These are phyloP conservation scores for Cariama cristata DNA, from an alignment of 2,113 vertebrate species.

Conservation along the genomic window DNA sequence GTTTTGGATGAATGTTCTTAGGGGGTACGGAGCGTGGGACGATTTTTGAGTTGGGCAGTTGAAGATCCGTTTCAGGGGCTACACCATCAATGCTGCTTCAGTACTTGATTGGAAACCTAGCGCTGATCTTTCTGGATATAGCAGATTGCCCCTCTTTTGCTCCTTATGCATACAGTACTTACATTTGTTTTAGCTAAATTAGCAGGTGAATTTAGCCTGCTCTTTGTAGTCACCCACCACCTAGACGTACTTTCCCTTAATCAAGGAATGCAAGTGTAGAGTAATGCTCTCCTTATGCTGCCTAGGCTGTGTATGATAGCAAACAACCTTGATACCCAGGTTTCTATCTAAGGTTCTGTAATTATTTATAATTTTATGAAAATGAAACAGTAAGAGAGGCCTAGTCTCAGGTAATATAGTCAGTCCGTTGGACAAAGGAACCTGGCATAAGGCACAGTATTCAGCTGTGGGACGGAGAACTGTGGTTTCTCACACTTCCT, in stretches of 20 bases:
- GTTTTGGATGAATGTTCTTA: neutral
- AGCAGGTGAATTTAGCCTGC: neutral
- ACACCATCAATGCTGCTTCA: fast-evolving
- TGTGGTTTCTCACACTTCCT: neutral
- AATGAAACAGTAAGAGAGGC: neutral
- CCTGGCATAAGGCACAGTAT: neutral
- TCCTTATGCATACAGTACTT: fast-evolving
- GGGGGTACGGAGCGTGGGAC: neutral
- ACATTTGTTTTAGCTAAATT: neutral
- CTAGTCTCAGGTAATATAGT: neutral
- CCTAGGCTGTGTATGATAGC: neutral
- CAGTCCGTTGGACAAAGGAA: neutral
- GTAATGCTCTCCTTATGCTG: neutral
- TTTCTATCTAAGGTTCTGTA: neutral
- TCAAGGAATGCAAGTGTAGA: neutral
- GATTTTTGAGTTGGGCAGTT: neutral
- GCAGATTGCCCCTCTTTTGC: neutral
- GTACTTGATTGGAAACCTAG: neutral
- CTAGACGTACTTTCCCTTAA: neutral
- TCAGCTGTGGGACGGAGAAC: neutral
- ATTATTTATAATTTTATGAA: neutral
- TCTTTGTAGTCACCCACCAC: neutral
- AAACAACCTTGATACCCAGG: neutral
- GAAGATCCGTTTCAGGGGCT: neutral
- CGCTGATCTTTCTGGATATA: neutral